phyloP scores from a whole-genome alignment of 1,140 invertebrate genomes.

The Andrena cerasifolii region DNA sequence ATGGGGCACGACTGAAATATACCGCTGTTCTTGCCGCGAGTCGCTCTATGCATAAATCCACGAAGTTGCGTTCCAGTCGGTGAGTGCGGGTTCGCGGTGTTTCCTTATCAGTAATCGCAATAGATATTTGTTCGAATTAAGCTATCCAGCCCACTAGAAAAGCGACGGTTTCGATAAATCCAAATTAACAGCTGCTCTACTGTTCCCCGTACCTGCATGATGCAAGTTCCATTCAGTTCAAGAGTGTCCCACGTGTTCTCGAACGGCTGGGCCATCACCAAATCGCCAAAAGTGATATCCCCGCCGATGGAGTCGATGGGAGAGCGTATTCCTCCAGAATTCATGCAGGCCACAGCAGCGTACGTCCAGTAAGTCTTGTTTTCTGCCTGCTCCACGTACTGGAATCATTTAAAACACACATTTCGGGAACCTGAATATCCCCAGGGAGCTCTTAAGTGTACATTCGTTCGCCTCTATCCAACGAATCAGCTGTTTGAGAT shows the following conservation, averaged over 20 bases:
- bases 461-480: not conserved
- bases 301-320: slow-evolving; percentile 83
- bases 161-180: too few relatives aligned
- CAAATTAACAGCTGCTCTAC: too few relatives aligned
- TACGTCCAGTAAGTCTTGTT: slow-evolving; percentile 84
- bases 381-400: slow-evolving; percentile 76
- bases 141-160: too few relatives aligned
- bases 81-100: too few relatives aligned
- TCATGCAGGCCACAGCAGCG: slow-evolving; percentile 87
- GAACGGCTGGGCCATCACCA: slow-evolving; percentile 87
- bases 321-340: slow-evolving; percentile 87
- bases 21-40: too few relatives aligned
- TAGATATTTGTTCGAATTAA: too few relatives aligned
- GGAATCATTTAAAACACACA: slow-evolving; percentile 18
- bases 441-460: not conserved
- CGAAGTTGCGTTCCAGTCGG: too few relatives aligned
- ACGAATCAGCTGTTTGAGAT: not conserved
- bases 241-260: slow-evolving; percentile 87
- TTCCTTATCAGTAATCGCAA: too few relatives aligned
- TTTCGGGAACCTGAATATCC: not conserved
- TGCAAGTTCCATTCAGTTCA: slow-evolving; percentile 84
- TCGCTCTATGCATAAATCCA: too few relatives aligned
- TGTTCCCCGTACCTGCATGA: slow-evolving; percentile 81
- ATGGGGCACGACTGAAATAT: too few relatives aligned
- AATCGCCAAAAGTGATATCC: slow-evolving; percentile 85